Evolutionary conservation across 2,888 invertebrate species (phyloP).

Genomic region (Eudemis profundana): DNA sequence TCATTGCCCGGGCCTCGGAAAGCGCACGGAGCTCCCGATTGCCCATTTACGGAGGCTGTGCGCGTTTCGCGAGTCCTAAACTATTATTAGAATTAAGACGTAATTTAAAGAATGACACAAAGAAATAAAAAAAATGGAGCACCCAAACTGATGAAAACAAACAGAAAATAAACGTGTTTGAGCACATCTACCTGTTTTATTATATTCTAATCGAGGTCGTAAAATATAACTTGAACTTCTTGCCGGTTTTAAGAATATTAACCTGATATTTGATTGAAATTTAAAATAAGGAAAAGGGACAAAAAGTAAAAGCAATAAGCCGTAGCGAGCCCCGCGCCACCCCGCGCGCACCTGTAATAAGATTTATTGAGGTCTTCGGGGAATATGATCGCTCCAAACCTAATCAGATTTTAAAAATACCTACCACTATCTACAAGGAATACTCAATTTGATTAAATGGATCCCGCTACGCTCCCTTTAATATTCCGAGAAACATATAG

Average conservation of each 20-base stretch:
- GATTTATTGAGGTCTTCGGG: slow-evolving; percentile 62
- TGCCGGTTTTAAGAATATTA: too few relatives aligned
- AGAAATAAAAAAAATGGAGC: slow-evolving; percentile 80
- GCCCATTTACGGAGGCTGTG: slow-evolving; percentile 81
- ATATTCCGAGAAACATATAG: slow-evolving; percentile 49
- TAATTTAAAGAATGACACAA: slow-evolving; percentile 80
- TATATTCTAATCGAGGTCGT: slow-evolving; percentile 45
- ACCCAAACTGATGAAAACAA: slow-evolving; percentile 80
- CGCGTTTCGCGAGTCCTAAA: slow-evolving; percentile 69
- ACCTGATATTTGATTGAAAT: slow-evolving; percentile 29
- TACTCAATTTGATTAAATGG: slow-evolving; percentile 29
- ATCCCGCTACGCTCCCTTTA: slow-evolving; percentile 36
- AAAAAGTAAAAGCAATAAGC: slow-evolving; percentile 53
- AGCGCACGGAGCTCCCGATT: slow-evolving; percentile 73
- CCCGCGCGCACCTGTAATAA: slow-evolving; percentile 59
- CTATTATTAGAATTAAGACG: slow-evolving; percentile 82
- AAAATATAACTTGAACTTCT: too few relatives aligned
- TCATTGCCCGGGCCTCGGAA: slow-evolving; percentile 80
- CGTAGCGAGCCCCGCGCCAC: slow-evolving; percentile 41
- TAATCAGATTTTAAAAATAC: slow-evolving; percentile 64
- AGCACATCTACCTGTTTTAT: slow-evolving; percentile 72
- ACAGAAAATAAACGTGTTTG: slow-evolving; percentile 83
- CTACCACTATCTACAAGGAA: slow-evolving; percentile 10
- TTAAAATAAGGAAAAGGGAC: slow-evolving; percentile 46
- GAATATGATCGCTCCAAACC: slow-evolving; percentile 56